phyloP scores from a whole-genome alignment of 1,140 invertebrate species.

The Palaemon carinicauda region DNA sequence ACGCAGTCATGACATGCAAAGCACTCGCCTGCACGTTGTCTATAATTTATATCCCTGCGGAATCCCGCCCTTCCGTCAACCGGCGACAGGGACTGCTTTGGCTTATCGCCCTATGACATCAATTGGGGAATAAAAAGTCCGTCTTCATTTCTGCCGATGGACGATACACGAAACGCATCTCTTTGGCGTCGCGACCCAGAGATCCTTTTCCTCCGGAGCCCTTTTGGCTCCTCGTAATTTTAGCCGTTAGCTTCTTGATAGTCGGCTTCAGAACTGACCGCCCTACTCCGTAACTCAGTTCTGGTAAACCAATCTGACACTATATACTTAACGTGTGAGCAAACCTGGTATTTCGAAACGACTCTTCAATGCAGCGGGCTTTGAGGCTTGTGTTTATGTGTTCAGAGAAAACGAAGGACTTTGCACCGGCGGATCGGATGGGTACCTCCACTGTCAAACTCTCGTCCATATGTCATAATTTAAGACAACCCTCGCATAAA shows the following conservation, averaged over 20 bases:
- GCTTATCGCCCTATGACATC: conserved; percentile 31
- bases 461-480: conserved; percentile 1
- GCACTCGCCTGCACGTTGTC: not conserved
- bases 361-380: conserved; percentile 34
- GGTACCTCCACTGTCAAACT: not conserved
- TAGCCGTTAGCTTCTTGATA: conserved; percentile 42
- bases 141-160: conserved; percentile 1
- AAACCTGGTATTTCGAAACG: conserved; percentile 44
- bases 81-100: not conserved
- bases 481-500: not conserved
- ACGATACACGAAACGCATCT: not conserved
- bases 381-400: conserved; percentile 39
- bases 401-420: conserved; percentile 20
- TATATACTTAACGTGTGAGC: conserved; percentile 46
- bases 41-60: conserved; percentile 26
- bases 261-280: conserved; percentile 16
- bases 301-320: conserved; percentile 41
- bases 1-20: conserved; percentile 42
- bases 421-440: not conserved
- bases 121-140: conserved; percentile 39
- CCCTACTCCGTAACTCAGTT: conserved; percentile 27
- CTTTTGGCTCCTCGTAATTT: not conserved
- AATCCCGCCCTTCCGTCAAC: not conserved
- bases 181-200: not conserved
- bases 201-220: not conserved